A percentile compares a stretch with the other conserved stretches of the same genome.
Evolutionary conservation across 2,888 invertebrate genomes (phyloP).

Genomic region (Ptychoptera contaminata): DNA sequence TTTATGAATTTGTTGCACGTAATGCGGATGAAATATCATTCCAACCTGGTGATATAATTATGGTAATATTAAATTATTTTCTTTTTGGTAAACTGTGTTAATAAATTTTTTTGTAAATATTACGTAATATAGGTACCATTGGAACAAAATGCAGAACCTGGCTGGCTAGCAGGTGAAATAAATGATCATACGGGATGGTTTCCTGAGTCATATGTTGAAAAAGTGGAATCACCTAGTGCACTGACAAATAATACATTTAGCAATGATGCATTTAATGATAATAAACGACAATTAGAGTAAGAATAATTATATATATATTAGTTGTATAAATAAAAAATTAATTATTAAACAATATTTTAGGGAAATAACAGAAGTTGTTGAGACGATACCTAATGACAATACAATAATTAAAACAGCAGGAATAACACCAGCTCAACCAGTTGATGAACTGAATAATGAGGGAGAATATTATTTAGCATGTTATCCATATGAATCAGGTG

Average conservation of each 20-base stretch:
- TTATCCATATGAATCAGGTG: conserved; percentile 78
- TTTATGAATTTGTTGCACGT: conserved; percentile 87
- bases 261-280: conserved; percentile 21
- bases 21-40: conserved; percentile 87
- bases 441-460: conserved; percentile 20
- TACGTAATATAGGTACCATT: conserved; percentile 38
- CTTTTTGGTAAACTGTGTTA: conserved; percentile 6
- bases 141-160: conserved; percentile 81
- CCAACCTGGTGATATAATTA: conserved; percentile 83
- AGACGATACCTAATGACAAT: conserved; percentile 21
- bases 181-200: conserved; percentile 91
- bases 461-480: conserved; percentile 74
- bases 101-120: conserved; percentile 17
- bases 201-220: conserved; percentile 88
- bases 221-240: conserved; percentile 33
- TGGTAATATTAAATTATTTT: conserved; percentile 35
- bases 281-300: conserved; percentile 35
- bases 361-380: conserved; percentile 60
- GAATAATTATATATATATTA: not conserved
- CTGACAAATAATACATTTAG: conserved; percentile 13
- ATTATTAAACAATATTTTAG: conserved; percentile 25
- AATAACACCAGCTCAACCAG: too few species aligned
- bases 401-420: conserved; percentile 15
- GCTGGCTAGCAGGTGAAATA: conserved; percentile 91
- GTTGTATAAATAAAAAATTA: conserved; percentile 8